phyloP scores from a whole-genome alignment of 2,113 vertebrate species.

The Alosa alosa region DNA sequence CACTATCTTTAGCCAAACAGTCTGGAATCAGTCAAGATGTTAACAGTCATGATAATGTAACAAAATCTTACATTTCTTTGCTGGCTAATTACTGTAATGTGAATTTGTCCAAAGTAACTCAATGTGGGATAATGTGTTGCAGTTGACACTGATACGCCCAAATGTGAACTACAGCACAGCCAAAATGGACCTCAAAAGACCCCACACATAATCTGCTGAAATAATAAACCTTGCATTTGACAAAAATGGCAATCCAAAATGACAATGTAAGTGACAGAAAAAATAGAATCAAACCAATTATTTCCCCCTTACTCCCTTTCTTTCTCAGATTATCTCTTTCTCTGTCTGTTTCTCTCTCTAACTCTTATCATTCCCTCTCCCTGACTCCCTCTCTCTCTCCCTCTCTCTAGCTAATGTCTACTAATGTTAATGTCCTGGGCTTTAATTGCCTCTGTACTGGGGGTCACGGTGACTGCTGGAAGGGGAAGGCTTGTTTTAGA shows the following conservation, averaged over 20 bases:
- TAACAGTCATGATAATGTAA: neutral
- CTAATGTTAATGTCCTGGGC: conserved; percentile 4
- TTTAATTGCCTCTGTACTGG: conserved; percentile 13
- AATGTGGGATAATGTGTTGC: neutral
- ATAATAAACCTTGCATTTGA: neutral
- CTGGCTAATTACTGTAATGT: neutral
- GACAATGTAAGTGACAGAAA: neutral
- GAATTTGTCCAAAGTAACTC: neutral
- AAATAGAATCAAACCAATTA: neutral
- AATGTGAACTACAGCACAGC: neutral
- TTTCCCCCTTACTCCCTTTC: neutral
- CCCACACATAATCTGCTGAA: neutral
- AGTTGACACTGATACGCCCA: neutral
- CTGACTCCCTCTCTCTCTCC: neutral
- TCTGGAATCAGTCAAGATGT: neutral
- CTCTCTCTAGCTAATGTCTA: neutral
- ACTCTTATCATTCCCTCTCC: neutral
- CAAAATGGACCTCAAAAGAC: neutral
- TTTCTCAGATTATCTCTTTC: too few species aligned
- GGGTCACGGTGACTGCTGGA: neutral
- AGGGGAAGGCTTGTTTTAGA: conserved; percentile 14
- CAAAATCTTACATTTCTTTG: neutral
- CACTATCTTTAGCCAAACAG: neutral
- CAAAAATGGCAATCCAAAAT: neutral
- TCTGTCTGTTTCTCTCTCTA: neutral